These are phyloP conservation scores for Panthera uncia DNA, from an alignment of 2,113 vertebrate genomes.

Conservation along the genomic window DNA sequence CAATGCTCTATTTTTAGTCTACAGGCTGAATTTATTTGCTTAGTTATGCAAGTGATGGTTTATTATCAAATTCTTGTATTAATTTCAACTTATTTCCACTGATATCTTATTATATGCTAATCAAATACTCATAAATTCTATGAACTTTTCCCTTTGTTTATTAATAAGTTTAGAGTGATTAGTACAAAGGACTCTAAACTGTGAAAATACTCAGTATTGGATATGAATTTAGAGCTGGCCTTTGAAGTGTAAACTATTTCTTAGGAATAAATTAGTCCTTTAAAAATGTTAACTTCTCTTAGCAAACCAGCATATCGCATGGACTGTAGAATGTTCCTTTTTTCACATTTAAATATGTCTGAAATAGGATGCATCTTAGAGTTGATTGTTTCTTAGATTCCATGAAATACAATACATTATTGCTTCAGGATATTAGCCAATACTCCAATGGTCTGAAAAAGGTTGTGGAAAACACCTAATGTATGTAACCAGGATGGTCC, in stretches of 20 bases:
- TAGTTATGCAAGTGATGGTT: slow-evolving; percentile 31
- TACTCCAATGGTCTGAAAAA: not conserved
- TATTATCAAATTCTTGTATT: slow-evolving; percentile 46
- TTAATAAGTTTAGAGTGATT: not conserved
- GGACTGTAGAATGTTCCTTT: not conserved
- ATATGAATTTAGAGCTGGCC: not conserved
- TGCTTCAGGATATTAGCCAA: not conserved
- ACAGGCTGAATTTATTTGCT: slow-evolving; percentile 4
- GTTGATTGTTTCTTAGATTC: not conserved
- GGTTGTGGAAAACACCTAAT: not conserved
- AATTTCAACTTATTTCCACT: slow-evolving; percentile 5
- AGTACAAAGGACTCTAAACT: not conserved
- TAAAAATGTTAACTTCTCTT: not conserved
- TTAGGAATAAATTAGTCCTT: slow-evolving; percentile 19
- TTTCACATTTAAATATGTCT: slow-evolving; percentile 24
- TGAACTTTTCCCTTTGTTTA: not conserved
- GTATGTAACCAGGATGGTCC: not conserved
- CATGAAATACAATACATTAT: not conserved
- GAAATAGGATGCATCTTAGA: not conserved
- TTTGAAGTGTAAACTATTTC: slow-evolving; percentile 28
- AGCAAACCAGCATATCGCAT: not conserved
- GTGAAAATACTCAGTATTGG: not conserved
- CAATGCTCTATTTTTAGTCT: slow-evolving; percentile 3
- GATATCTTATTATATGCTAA: not conserved
- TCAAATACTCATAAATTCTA: not conserved